Base-by-base conservation (phyloP, 2,113 vertebrate genomes). In the Euleptes europaea region DNA sequence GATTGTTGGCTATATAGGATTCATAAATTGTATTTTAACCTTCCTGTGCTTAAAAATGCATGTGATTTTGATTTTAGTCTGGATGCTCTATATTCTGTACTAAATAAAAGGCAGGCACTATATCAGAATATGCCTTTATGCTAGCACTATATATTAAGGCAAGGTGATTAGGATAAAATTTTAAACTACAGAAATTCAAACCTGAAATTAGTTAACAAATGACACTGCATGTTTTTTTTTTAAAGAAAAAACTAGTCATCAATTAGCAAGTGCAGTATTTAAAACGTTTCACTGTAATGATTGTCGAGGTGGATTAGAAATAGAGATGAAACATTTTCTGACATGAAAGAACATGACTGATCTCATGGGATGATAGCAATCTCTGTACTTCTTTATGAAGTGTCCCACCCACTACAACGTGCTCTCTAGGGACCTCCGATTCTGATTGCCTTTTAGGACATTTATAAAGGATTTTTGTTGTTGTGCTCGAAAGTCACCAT, bases 261-360 rank as follows among this genome's bases (percentile, higher is more conserved):
- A 60, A 79, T 83, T 67, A 72, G 35, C 15, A 65, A 85, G 74
- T 28, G 2, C 0, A 76, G 4, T 47, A 17, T 67, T 74, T 2
- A 11, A 38, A 71, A 57, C 44, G 79, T 12, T 78, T 80, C 77
- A 54, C 78, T 87, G 28, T 86, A 88, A 66, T 67, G 66, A 78
- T 66, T 63, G 80, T 89, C 86, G 80, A 79, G 33, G 1, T 51
- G 65, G 38, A 54, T 60, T 71, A 23, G 80, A 1, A 57, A 86
- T 72, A 79, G 65, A 85, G 28, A 70, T 65, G 85, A 57, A 84
- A 42, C 17, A 3, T 78, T 11, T n/a, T 0, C 28, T 1, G 44
- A 26, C 76, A 82, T 40, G 23, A n/a, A 13, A 71, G 57, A 12
- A 78, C 84, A 87, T 60, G 31, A 66, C 80, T 17, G 0, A 40